These are phyloP conservation scores for Cossypha caffra DNA, from an alignment of 2,797 vertebrate species.

Conservation along the genomic window DNA sequence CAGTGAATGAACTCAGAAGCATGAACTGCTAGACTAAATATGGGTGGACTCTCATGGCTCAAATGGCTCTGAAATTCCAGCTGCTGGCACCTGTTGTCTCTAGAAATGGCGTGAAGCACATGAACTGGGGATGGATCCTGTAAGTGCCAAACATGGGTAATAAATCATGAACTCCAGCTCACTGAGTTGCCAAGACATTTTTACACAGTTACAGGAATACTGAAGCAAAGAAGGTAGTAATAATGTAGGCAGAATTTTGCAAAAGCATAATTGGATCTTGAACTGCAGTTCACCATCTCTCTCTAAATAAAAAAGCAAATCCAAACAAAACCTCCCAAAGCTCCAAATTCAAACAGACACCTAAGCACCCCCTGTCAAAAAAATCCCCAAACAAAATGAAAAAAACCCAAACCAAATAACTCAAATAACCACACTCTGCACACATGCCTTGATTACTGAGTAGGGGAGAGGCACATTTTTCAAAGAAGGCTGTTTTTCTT, in stretches of 20 bases:
- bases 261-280: not conserved
- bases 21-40: not conserved
- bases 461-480: not conserved
- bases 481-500: not conserved
- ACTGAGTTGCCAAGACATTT: not conserved
- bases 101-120: not conserved
- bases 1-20: not conserved
- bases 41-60: not conserved
- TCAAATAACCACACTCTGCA: not conserved
- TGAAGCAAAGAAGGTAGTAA: not conserved
- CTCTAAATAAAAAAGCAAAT: fast-evolving
- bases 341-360: not conserved
- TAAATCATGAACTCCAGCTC: not conserved
- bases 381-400: not conserved
- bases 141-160: not conserved
- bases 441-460: not conserved
- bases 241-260: not conserved
- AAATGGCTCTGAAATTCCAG: not conserved
- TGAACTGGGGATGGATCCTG: not conserved
- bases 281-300: not conserved
- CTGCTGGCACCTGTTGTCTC: not conserved
- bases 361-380: fast-evolving
- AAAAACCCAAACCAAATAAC: fast-evolving
- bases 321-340: fast-evolving
- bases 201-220: not conserved